Conservation (phyloP, 1,140 invertebrate species). For the Orchestia grillus region DNA sequence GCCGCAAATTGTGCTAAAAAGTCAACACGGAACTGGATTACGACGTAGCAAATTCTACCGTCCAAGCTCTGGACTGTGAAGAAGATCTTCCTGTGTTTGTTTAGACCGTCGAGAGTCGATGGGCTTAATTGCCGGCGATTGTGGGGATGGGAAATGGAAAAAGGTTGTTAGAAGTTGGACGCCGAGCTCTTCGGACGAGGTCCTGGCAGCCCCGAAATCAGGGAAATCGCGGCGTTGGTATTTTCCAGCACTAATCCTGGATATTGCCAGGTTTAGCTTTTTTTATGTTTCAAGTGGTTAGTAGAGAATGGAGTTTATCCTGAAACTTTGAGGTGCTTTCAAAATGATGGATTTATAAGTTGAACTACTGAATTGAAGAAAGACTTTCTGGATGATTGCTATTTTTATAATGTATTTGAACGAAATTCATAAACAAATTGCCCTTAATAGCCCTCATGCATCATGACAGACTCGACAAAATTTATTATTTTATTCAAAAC, state of each 20-base stretch:
- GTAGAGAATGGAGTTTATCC: background rate
- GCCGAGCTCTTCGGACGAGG: background rate
- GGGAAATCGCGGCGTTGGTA: background rate
- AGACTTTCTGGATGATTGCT: background rate
- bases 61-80: background rate
- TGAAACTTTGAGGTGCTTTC: background rate
- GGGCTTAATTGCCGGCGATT: background rate
- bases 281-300: background rate
- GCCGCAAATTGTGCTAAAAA: too few species aligned
- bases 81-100: background rate
- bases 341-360: background rate
- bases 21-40: too few species aligned
- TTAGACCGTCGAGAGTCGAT: background rate
- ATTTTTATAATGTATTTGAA: background rate
- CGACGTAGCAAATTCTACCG: background rate
- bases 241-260: background rate
- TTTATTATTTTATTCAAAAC: background rate
- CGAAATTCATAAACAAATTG: background rate
- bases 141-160: background rate
- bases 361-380: background rate
- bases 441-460: background rate
- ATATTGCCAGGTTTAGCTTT: background rate
- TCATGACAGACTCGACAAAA: background rate
- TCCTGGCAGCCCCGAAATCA: background rate
- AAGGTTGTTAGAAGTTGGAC: background rate